These are phyloP conservation scores for Lasioglossum marginatum DNA, from an alignment of 2,888 invertebrate species.

Conservation along the genomic window DNA sequence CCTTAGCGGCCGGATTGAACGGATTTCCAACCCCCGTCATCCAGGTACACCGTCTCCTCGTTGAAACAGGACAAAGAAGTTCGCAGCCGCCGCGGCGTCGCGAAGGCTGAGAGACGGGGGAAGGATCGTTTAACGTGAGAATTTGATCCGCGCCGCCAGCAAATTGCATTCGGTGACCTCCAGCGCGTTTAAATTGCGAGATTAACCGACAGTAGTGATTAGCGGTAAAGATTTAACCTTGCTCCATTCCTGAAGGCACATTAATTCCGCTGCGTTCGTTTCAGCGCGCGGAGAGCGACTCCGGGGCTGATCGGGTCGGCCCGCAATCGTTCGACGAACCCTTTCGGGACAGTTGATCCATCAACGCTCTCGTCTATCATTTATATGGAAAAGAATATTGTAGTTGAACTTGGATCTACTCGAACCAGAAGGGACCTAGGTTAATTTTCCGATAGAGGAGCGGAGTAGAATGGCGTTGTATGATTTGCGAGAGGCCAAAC, in stretches of 20 bases:
- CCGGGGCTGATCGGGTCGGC: background rate
- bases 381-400: background rate
- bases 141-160: conserved; percentile 44
- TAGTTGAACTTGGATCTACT: too few relatives aligned
- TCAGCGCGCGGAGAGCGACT: background rate
- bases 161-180: conserved; percentile 63
- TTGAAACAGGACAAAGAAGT: background rate
- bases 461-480: background rate
- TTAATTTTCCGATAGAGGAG: background rate
- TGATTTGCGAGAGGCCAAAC: background rate
- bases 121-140: conserved; percentile 31
- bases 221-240: conserved; percentile 68
- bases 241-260: conserved; percentile 49
- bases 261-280: conserved; percentile 40
- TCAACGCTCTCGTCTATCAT: background rate
- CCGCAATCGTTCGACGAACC: background rate
- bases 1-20: background rate
- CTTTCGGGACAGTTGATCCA: background rate
- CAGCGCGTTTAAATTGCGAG: conserved; percentile 63
- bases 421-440: background rate
- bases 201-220: conserved; percentile 67
- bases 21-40: background rate
- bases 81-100: background rate
- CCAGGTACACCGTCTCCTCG: background rate
- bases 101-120: conserved; percentile 2